Percentiles rank a stretch among this genome's conserved stretches.
Evolutionary conservation across 2,113 vertebrate species (phyloP).

Genomic region (Narcine bancroftii): DNA sequence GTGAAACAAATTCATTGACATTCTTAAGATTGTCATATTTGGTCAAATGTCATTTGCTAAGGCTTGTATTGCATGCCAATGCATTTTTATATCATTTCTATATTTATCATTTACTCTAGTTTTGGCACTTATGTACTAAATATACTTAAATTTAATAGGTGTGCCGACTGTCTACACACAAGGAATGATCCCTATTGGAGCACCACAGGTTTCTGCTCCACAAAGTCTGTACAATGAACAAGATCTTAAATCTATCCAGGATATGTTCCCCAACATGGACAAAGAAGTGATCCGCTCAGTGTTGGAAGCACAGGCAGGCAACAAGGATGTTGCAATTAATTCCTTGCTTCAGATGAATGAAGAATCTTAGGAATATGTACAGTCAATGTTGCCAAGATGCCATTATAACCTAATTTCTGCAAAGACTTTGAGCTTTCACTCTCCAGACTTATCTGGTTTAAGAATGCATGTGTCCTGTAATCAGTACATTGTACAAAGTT

Average conservation of each 20-base stretch:
- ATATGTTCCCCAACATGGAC: conserved; percentile 97
- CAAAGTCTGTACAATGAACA: conserved; percentile 73
- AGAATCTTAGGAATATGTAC: conserved; percentile 65
- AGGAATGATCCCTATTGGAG: conserved; percentile 73
- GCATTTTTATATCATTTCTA: not conserved
- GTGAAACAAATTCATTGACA: not conserved
- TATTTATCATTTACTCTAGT: not conserved
- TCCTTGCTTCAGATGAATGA: conserved; percentile 92
- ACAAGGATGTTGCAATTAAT: conserved; percentile 87
- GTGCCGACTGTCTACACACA: conserved; percentile 81
- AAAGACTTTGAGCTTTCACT: conserved; percentile 31
- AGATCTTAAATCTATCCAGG: conserved; percentile 84
- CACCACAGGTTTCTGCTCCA: conserved; percentile 61
- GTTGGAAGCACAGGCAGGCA: conserved; percentile 84
- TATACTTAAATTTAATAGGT: conserved; percentile 52
- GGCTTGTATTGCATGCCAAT: not conserved
- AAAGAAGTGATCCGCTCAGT: conserved; percentile 86
- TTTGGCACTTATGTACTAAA: not conserved
- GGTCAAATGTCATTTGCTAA: not conserved
- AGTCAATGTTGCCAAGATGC: conserved; percentile 8
- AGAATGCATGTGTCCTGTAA: conserved; percentile 24
- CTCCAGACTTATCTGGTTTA: conserved; percentile 7
- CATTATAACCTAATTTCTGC: conserved; percentile 31
- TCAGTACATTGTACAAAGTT: conserved; percentile 31
- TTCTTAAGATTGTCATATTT: not conserved